Percentiles rank a stretch among this genome's conserved stretches.
Conservation (phyloP, 2,888 invertebrate genomes). For the Ligdia adustata region DNA sequence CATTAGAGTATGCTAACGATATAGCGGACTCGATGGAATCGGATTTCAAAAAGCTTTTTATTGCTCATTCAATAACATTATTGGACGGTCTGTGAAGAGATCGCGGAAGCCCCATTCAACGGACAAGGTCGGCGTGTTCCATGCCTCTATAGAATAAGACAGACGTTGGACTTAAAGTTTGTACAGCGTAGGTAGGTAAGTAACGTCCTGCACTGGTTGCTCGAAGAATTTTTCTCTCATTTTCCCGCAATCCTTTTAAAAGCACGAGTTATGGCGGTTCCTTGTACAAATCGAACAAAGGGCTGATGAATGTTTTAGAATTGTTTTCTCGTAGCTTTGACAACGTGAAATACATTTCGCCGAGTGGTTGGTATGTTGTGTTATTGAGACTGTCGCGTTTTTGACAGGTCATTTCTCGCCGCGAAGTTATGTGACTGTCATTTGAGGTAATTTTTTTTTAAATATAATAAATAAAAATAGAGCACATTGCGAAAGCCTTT, state of each 20-base stretch:
- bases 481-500: constrained; percentile 55
- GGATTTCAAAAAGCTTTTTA: constrained; percentile 60
- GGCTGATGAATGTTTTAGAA: constrained; percentile 59
- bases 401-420: constrained; percentile 29
- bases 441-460: too few relatives aligned
- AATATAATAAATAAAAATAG: too few relatives aligned
- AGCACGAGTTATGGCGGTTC: constrained; percentile 62
- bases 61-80: constrained; percentile 53
- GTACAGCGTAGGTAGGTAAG: constrained; percentile 20
- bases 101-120: constrained; percentile 65
- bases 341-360: constrained; percentile 32
- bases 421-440: constrained; percentile 33
- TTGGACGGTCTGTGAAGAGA: constrained; percentile 49
- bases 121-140: constrained; percentile 60
- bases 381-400: constrained; percentile 26
- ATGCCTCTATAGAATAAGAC: constrained; percentile 49
- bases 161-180: constrained; percentile 37
- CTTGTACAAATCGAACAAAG: constrained; percentile 60
- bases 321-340: constrained; percentile 47
- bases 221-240: constrained; percentile 55
- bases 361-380: constrained; percentile 12
- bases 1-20: constrained; percentile 75
- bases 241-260: constrained; percentile 67
- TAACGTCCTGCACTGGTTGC: constrained; percentile 42
- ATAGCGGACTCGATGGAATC: constrained; percentile 44